Conservation (phyloP, 1,140 invertebrate species). For the Limonius californicus region DNA sequence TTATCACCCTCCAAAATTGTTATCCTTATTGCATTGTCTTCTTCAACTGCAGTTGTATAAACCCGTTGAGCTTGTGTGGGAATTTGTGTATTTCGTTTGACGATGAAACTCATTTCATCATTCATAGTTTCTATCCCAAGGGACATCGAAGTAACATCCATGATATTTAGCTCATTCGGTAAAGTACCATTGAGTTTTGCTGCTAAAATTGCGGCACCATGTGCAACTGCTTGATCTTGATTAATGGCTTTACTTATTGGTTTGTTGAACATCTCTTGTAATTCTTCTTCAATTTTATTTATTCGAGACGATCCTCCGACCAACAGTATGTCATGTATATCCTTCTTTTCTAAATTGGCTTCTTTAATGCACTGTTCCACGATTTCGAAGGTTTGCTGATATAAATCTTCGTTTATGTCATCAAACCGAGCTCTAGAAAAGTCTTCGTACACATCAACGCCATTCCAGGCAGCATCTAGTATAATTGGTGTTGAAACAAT, state of each 20-base stretch:
- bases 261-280: constrained; percentile 64
- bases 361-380: constrained; percentile 61
- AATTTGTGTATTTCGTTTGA: constrained; percentile 55
- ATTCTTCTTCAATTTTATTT: constrained; percentile 57
- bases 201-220: constrained; percentile 69
- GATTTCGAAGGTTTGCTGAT: constrained; percentile 51
- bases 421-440: constrained; percentile 71
- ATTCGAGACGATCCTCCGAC: constrained; percentile 62
- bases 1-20: constrained; percentile 28
- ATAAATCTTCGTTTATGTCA: constrained; percentile 66
- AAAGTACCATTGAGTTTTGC: constrained; percentile 61
- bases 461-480: constrained; percentile 66
- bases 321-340: constrained; percentile 55
- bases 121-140: constrained; percentile 50
- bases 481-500: constrained; percentile 65
- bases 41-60: constrained; percentile 4
- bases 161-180: constrained; percentile 51
- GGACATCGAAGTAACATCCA: constrained; percentile 52
- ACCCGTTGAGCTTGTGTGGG: constrained; percentile 46
- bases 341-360: constrained; percentile 59
- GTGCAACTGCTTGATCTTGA: constrained; percentile 74
- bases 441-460: constrained; percentile 70
- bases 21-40: constrained; percentile 17
- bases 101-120: constrained; percentile 45
- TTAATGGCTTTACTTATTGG: constrained; percentile 67